phyloP scores from a whole-genome alignment of 92 coral and sea anemone species.

The Porites evermanni region DNA sequence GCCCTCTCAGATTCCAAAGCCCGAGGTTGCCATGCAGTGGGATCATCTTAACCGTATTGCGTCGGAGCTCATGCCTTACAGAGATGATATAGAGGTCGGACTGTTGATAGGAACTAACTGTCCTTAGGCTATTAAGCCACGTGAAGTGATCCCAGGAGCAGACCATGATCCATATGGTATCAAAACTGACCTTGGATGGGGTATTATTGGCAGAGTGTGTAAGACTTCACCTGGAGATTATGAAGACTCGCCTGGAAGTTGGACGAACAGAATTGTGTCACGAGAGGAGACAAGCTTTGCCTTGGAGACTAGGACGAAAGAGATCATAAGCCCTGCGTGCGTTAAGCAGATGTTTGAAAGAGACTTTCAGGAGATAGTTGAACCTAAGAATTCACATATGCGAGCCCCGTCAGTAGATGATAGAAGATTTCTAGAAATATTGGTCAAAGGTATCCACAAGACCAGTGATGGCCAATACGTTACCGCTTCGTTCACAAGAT shows the following conservation, averaged over 20 bases:
- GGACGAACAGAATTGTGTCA: constrained; percentile 48
- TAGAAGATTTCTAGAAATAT: constrained; percentile 38
- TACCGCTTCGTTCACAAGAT: constrained; percentile 28
- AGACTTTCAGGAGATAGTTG: constrained; percentile 51
- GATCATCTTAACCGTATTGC: constrained; percentile 56
- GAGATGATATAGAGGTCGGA: constrained; percentile 54
- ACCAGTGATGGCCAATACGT: constrained; percentile 54
- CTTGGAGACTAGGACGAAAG: constrained; percentile 35
- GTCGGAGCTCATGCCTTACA: constrained; percentile 50
- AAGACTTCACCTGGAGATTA: constrained; percentile 16
- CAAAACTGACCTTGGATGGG: constrained; percentile 69
- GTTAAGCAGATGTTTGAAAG: constrained; percentile 59
- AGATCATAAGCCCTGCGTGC: constrained; percentile 58
- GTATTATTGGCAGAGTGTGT: constrained; percentile 62
- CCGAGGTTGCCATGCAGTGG: constrained; percentile 64
- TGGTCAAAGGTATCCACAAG: constrained; percentile 36
- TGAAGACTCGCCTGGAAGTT: constrained; percentile 9
- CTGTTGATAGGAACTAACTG: constrained; percentile 63
- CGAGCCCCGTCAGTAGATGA: constrained; percentile 58
- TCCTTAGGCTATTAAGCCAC: constrained; percentile 65
- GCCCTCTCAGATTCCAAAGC: constrained; percentile 60
- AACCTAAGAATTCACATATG: not conserved
- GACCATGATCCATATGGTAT: constrained; percentile 63
- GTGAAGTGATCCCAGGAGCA: constrained; percentile 59
- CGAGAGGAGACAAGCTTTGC: constrained; percentile 49